Conservation (phyloP, 2,888 invertebrate species). For the Zaprionus obscuricornis region DNA sequence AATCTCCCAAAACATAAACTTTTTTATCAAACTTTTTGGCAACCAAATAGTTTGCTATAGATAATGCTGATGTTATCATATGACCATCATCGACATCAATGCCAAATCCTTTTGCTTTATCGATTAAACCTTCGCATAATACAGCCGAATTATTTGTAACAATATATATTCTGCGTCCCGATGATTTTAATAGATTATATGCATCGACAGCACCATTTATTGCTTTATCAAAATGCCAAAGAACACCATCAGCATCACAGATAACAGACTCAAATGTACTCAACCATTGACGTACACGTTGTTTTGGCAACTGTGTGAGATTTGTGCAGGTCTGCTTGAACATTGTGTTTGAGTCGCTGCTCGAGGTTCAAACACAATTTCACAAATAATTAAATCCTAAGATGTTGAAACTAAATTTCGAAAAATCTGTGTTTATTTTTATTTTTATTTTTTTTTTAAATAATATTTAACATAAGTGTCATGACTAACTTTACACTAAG, state of each 20-base stretch:
- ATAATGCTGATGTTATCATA: slow-evolving; percentile 27
- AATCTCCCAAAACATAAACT: slow-evolving; percentile 51
- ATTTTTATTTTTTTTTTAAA: too few relatives aligned
- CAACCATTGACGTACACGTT: slow-evolving; percentile 55
- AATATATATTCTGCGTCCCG: slow-evolving; percentile 37
- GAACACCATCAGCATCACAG: slow-evolving; percentile 62
- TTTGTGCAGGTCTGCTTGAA: slow-evolving; percentile 50
- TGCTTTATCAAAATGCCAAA: slow-evolving; percentile 47
- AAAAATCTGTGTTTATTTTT: too few relatives aligned
- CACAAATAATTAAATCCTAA: too few relatives aligned
- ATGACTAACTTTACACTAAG: too few relatives aligned
- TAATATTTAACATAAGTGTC: too few relatives aligned
- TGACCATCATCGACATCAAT: slow-evolving; percentile 2
- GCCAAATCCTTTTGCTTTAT: slow-evolving; percentile 44
- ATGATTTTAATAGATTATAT: slow-evolving; percentile 35
- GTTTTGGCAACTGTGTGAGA: slow-evolving; percentile 42
- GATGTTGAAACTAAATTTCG: too few relatives aligned
- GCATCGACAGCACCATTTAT: slow-evolving; percentile 40
- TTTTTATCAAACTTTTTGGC: slow-evolving; percentile 49
- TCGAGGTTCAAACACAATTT: too few relatives aligned
- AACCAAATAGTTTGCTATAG: slow-evolving; percentile 41
- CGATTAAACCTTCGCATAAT: background rate
- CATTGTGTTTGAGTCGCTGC: too few relatives aligned
- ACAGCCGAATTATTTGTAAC: slow-evolving; percentile 44
- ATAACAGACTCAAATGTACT: slow-evolving; percentile 44